These are phyloP conservation scores for Cryptoblepharus egeriae DNA, from an alignment of 2,797 vertebrate species.

Conservation along the genomic window DNA sequence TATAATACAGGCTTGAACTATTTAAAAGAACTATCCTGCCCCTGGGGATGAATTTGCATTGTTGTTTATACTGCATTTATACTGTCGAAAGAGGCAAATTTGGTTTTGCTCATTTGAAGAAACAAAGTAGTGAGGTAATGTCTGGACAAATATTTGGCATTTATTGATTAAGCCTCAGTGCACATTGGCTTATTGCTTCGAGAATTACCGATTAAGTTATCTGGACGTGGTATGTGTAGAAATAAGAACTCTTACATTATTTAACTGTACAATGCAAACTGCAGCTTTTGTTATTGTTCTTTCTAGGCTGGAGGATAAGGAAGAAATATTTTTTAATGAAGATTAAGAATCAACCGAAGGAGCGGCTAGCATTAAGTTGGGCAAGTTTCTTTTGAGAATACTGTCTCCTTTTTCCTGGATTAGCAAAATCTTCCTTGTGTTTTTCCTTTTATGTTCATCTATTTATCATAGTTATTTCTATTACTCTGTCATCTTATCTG, in stretches of 20 bases:
- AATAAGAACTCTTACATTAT: neutral
- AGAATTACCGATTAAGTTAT: neutral
- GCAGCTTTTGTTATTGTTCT: slow-evolving; percentile 16
- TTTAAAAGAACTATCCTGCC: too few relatives aligned
- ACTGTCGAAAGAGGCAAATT: neutral
- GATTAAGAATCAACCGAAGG: slow-evolving; percentile 95
- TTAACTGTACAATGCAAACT: neutral
- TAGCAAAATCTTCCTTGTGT: neutral
- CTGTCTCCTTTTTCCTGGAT: neutral
- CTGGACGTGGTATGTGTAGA: neutral
- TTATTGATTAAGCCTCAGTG: neutral
- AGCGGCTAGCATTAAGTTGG: slow-evolving; percentile 93
- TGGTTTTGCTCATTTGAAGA: neutral
- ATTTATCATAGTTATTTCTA: neutral
- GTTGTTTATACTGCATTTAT: neutral
- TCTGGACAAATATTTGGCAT: neutral
- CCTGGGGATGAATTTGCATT: too few relatives aligned
- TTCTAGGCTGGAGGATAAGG: slow-evolving; percentile 93
- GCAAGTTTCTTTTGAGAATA: slow-evolving; percentile 72
- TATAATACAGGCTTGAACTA: neutral
- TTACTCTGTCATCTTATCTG: neutral
- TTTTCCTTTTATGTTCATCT: neutral
- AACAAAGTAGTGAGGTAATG: neutral
- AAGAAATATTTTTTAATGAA: slow-evolving; percentile 97
- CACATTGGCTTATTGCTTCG: neutral